Percentiles rank a stretch among this genome's conserved stretches.
These are phyloP conservation scores for Strongylocentrotus purpuratus DNA, from an alignment of 35 echinoderm and acorn worm species.

Conservation along the genomic window DNA sequence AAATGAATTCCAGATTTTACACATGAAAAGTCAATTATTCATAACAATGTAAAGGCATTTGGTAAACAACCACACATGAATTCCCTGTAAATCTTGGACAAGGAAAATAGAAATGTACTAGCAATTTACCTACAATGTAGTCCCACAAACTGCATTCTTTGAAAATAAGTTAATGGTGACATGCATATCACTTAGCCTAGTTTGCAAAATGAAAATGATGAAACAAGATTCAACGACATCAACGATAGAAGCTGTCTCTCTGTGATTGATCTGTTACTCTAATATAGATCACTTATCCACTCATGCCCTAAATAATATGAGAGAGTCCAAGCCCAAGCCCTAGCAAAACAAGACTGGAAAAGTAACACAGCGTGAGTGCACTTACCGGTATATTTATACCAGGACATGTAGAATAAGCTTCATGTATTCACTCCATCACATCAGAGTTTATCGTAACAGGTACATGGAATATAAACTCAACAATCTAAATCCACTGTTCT, in stretches of 20 bases:
- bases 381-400: background rate
- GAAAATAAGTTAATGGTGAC: background rate
- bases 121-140: no score
- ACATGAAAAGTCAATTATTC: no score
- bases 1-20: no score
- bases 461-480: background rate
- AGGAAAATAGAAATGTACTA: no score
- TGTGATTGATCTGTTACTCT: background rate
- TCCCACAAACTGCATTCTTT: no score
- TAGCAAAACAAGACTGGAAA: background rate
- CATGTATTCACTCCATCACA: background rate
- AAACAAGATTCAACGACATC: background rate
- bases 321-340: background rate
- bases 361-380: background rate
- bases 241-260: background rate
- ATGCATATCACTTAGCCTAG: constrained; percentile 8
- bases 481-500: background rate
- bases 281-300: background rate
- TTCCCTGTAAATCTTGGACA: no score
- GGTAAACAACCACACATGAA: no score
- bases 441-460: background rate
- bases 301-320: background rate
- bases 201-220: constrained; percentile 18
- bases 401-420: background rate
- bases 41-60: no score